Percentiles rank a stretch among this genome's conserved stretches.
Conservation (phyloP, 2,888 invertebrate species). For the Drosophila longiperda region DNA sequence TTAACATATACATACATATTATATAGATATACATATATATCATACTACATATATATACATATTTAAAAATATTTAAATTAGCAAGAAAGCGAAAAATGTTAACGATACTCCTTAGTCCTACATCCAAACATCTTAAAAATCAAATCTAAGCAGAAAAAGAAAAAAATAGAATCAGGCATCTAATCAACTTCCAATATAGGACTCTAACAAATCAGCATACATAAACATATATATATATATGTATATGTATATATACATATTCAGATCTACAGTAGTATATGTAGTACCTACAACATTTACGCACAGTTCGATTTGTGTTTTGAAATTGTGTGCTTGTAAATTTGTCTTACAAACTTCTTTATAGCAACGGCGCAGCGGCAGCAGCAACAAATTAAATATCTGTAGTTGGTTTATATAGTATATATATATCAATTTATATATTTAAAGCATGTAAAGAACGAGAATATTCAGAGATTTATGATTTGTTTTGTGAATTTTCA, state of each 20-base stretch:
- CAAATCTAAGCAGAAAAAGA: conserved; percentile 34
- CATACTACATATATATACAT: conserved; percentile 15
- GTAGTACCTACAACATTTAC: conserved; percentile 16
- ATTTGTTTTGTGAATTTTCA: conserved; percentile 48
- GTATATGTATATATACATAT: background rate
- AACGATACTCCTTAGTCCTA: conserved; percentile 47
- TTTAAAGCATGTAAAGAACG: conserved; percentile 9
- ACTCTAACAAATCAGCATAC: conserved; percentile 18
- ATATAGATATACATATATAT: conserved; percentile 6
- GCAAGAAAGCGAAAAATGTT: conserved; percentile 44
- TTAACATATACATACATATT: conserved; percentile 16
- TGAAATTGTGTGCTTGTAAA: conserved; percentile 38
- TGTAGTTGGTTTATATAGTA: conserved; percentile 10
- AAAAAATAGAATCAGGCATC: conserved; percentile 6
- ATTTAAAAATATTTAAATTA: conserved; percentile 24
- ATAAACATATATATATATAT: background rate
- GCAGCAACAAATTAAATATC: conserved; percentile 8
- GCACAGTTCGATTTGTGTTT: conserved; percentile 31
- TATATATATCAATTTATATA: background rate
- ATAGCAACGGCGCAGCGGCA: conserved; percentile 9
- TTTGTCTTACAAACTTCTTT: conserved; percentile 43
- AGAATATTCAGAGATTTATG: conserved; percentile 9
- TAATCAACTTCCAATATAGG: conserved; percentile 44
- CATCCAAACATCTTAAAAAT: conserved; percentile 14
- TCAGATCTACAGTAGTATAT: conserved; percentile 5